These are phyloP conservation scores for Rana temporaria DNA, from an alignment of 2,113 vertebrate genomes.

Conservation along the genomic window DNA sequence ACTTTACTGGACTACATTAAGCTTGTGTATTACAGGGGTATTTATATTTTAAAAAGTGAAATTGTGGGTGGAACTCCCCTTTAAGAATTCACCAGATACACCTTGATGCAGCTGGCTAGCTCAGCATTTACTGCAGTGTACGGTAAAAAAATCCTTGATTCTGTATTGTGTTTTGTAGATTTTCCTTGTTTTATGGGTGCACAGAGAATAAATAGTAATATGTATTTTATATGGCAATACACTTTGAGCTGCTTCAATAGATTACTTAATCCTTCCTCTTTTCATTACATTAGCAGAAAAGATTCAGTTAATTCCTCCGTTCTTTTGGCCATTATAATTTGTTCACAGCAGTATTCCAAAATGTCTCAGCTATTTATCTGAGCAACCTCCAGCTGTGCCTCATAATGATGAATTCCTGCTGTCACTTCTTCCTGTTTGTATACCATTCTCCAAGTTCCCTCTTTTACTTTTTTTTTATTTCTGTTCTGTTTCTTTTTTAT, in stretches of 20 bases:
- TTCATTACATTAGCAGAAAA: conserved; percentile 22
- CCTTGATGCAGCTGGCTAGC: too few relatives aligned
- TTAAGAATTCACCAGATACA: too few relatives aligned
- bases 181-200: too few relatives aligned
- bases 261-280: conserved; percentile 7
- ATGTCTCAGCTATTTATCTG: conserved; percentile 18
- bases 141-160: too few relatives aligned
- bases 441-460: neutral
- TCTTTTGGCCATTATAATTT: conserved; percentile 20
- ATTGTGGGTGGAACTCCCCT: too few relatives aligned
- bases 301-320: conserved; percentile 31
- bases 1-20: too few relatives aligned
- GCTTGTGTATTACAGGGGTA: too few relatives aligned
- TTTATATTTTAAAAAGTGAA: too few relatives aligned
- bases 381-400: conserved; percentile 25
- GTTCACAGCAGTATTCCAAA: conserved; percentile 13
- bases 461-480: neutral
- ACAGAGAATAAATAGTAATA: too few relatives aligned
- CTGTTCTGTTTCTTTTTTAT: neutral
- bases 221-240: too few relatives aligned
- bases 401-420: conserved; percentile 26
- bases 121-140: too few relatives aligned
- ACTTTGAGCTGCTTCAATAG: neutral
- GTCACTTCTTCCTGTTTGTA: neutral
- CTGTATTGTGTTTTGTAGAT: too few relatives aligned